These are phyloP conservation scores for Hormiphora californensis DNA, from an alignment of 37 sponge, comb jelly and placozoan genomes.

Conservation along the genomic window DNA sequence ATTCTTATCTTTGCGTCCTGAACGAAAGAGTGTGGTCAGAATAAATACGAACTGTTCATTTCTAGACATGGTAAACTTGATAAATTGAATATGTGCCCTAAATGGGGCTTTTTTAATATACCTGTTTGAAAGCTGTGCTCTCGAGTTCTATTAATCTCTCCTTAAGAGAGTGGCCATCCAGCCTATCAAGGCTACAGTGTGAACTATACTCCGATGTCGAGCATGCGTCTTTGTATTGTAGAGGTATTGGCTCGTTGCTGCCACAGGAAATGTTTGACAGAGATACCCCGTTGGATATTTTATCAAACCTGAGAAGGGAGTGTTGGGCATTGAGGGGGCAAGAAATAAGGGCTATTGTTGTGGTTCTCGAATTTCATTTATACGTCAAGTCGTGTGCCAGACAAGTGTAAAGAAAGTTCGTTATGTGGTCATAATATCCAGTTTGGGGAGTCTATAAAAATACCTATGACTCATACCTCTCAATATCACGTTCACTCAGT, in stretches of 20 bases:
- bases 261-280: constrained; percentile 39
- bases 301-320: constrained; percentile 20
- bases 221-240: constrained; percentile 4
- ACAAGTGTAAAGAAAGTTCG: no score
- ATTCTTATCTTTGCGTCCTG: constrained; percentile 54
- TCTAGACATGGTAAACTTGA: not conserved
- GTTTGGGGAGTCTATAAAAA: no score
- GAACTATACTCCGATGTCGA: constrained; percentile 39
- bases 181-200: constrained; percentile 15
- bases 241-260: constrained; percentile 39
- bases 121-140: constrained; percentile 47
- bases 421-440: no score
- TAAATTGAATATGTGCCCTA: not conserved
- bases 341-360: no score
- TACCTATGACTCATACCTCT: constrained; percentile 18
- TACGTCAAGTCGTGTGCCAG: no score
- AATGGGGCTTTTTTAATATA: not conserved
- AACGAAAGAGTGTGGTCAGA: no score
- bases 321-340: no score
- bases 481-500: constrained; percentile 5
- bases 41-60: no score
- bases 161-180: not conserved
- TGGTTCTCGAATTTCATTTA: no score
- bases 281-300: constrained; percentile 1
- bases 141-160: constrained; percentile 39